These are phyloP conservation scores for Tolypeutes matacus DNA, from an alignment of 2,797 vertebrate species.

Conservation along the genomic window DNA sequence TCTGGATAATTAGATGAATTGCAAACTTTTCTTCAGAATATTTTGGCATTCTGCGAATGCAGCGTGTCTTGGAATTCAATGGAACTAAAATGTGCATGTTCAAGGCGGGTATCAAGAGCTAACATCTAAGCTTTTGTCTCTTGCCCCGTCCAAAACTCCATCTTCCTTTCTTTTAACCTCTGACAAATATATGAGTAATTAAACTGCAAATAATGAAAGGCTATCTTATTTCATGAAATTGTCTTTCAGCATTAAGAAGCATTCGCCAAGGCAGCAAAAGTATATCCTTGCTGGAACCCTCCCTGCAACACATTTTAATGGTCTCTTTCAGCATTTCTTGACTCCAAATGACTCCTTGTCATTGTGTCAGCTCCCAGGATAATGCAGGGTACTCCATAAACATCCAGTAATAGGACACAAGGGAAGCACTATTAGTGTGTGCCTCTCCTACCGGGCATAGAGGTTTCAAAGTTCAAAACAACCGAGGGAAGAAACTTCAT, in stretches of 20 bases:
- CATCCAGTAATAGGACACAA: constrained; percentile 92
- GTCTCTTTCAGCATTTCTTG: constrained; percentile 89
- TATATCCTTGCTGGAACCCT: constrained; percentile 85
- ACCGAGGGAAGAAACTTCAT: constrained; percentile 89
- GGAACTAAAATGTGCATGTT: constrained; percentile 60
- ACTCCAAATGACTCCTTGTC: constrained; percentile 91
- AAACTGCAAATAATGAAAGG: constrained; percentile 67
- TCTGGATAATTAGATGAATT: constrained; percentile 68
- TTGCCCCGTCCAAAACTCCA: neutral
- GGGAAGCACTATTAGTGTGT: constrained; percentile 89
- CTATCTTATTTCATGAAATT: constrained; percentile 75
- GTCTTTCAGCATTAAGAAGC: constrained; percentile 77
- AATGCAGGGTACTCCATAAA: constrained; percentile 89
- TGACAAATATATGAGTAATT: constrained; percentile 77
- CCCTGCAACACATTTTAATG: constrained; percentile 89
- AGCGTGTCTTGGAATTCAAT: constrained; percentile 61
- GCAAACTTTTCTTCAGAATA: constrained; percentile 61
- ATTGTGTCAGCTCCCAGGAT: constrained; percentile 91
- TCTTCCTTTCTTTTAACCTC: constrained; percentile 64
- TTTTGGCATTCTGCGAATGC: constrained; percentile 57
- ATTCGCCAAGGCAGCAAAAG: constrained; percentile 83
- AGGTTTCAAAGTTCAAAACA: constrained; percentile 91
- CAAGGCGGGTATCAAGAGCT: neutral
- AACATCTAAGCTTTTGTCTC: constrained; percentile 60
- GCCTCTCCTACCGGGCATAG: constrained; percentile 88